Evolutionary conservation across 2,113 vertebrate genomes (phyloP), one percentile per base, ranked within the genome.

Genomic region (Notarius lentiginosus): DNA sequence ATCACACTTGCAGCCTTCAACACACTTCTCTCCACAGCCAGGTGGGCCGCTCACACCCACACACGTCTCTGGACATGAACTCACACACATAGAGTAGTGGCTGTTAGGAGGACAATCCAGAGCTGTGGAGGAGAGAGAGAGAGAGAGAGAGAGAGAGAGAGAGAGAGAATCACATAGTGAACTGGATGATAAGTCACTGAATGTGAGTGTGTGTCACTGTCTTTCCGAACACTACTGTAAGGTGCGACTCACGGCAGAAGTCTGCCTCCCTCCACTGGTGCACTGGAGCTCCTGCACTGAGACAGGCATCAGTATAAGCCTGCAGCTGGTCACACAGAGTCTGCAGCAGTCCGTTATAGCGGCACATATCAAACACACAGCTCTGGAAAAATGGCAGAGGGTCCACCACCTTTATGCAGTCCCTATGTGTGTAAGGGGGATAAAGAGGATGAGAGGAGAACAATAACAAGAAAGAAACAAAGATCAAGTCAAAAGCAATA

Each of bases 341-440:
- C 0, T 82, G 83, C 86, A 92, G 93, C 55, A 94, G 89, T 0
- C 95, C 95, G 7, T 92, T 79, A 85, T 93, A 95, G 70, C 88
- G 95, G 63, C 96, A 97, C 96, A 96, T 95, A 93, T 96, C 96
- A 18, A 90, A 93, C 76, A 96, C 79, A 63, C 96, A 97, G 88
- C 91, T 96, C 87, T 93, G 75, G 84, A 96, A 95, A 91, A 95
- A 97, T 0, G 93, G 87, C 7, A 82, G 65, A 8, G 94, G 94
- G 47, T 94, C 85, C 84, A 97, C 53, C 10, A 95, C 89, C 7
- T 77, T 66, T 68, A 95, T 90, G 53, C 96, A 97, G 0, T 94
- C 91, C 90, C 96, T 97, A 86, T 5, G 88, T 70, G 5, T 61
- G 80, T 2, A 75, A 12, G n/a, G 41, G 34, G 51, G 56, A 73